Percentiles rank a stretch among this genome's conserved stretches.
These are phyloP conservation scores for Drosophila hawaiiensis DNA, from an alignment of 2,888 invertebrate species.

Conservation along the genomic window DNA sequence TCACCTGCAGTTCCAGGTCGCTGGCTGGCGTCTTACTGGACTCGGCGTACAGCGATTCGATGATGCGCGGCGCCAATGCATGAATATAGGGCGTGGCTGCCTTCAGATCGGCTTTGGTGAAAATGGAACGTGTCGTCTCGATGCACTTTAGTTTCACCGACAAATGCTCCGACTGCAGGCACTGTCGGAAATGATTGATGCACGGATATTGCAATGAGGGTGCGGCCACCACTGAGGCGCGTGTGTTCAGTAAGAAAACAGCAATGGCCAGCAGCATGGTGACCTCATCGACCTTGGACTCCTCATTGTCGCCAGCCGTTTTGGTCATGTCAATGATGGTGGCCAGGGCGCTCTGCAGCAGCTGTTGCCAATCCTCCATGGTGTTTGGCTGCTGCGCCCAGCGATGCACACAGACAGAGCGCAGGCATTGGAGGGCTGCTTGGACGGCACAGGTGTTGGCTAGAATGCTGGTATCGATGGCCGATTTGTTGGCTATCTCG, in stretches of 20 bases:
- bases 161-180: slow-evolving; percentile 89
- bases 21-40: slow-evolving; percentile 87
- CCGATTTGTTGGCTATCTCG: slow-evolving; percentile 90
- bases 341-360: slow-evolving; percentile 95
- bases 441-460: slow-evolving; percentile 91
- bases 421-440: slow-evolving; percentile 92
- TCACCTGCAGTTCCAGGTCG: slow-evolving; percentile 90
- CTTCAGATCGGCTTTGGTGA: slow-evolving; percentile 89
- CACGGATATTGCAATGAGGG: slow-evolving; percentile 95
- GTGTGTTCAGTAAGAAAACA: slow-evolving; percentile 94
- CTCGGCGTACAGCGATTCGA: slow-evolving; percentile 90
- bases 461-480: slow-evolving; percentile 87
- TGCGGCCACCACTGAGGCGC: slow-evolving; percentile 90
- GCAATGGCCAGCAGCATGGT: slow-evolving; percentile 95
- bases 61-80: slow-evolving; percentile 91
- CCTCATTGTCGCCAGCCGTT: slow-evolving; percentile 88
- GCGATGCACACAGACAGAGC: slow-evolving; percentile 88
- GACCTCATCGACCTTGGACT: slow-evolving; percentile 92
- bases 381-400: slow-evolving; percentile 88
- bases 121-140: slow-evolving; percentile 91
- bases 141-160: slow-evolving; percentile 91
- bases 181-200: slow-evolving; percentile 95
- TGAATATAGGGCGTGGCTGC: slow-evolving; percentile 93
- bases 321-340: slow-evolving; percentile 96
- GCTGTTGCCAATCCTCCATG: slow-evolving; percentile 90